These are phyloP conservation scores for Madoqua kirkii DNA, from an alignment of 2,113 vertebrate genomes.

Conservation along the genomic window DNA sequence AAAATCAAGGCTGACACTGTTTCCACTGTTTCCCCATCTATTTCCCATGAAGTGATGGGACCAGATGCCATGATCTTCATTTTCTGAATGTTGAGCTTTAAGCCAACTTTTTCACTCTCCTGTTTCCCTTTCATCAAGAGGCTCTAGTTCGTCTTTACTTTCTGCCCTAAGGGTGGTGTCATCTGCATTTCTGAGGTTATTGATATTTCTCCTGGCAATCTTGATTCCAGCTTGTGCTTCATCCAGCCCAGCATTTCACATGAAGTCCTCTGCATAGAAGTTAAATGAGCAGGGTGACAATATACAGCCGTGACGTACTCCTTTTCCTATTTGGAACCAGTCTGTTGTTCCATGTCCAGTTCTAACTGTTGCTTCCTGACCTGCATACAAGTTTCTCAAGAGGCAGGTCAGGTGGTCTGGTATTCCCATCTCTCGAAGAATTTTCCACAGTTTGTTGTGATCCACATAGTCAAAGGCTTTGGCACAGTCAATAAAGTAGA, in stretches of 20 bases:
- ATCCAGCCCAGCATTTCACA: not conserved
- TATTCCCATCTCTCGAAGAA: not conserved
- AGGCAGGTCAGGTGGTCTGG: not conserved
- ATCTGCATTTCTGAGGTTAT: not conserved
- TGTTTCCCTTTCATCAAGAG: no score
- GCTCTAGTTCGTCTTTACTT: no score
- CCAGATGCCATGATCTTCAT: no score
- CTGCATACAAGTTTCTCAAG: not conserved
- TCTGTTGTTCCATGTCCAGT: not conserved
- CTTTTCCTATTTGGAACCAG: no score
- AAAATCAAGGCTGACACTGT: no score
- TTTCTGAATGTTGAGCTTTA: no score
- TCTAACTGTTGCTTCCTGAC: not conserved
- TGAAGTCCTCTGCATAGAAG: no score
- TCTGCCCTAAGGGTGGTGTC: no score
- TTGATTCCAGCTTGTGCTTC: not conserved
- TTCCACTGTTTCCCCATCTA: no score
- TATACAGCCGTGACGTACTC: rapidly evolving
- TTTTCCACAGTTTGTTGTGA: not conserved
- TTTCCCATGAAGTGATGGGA: no score
- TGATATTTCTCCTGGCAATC: not conserved
- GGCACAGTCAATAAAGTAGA: not conserved
- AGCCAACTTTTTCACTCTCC: no score
- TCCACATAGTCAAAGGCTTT: not conserved
- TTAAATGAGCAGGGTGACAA: no score